Evolutionary conservation across 2,797 vertebrate genomes (phyloP).

Genomic region (Catamblyrhynchus diadema): DNA sequence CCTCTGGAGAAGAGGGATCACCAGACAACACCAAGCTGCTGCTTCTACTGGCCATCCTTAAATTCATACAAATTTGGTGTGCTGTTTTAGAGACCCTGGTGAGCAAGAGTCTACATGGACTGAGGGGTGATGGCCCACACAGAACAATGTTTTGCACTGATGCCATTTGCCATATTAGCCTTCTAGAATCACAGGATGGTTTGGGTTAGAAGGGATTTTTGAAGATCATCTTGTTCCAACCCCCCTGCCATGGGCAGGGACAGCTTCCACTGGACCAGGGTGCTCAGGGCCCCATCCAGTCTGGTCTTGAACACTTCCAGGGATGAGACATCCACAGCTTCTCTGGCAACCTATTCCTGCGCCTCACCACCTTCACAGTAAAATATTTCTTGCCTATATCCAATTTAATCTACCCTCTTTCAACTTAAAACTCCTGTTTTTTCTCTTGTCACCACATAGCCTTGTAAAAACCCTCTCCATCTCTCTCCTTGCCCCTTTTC

Average conservation of each 20-base stretch:
- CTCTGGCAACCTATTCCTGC: neutral
- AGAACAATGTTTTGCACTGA: neutral
- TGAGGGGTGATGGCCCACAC: neutral
- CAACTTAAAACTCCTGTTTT: neutral
- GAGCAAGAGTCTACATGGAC: neutral
- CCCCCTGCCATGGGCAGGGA: fast-evolving
- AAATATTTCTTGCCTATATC: neutral
- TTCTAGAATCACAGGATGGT: neutral
- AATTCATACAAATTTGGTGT: neutral
- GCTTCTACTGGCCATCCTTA: neutral
- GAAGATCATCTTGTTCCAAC: neutral
- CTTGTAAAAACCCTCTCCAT: neutral
- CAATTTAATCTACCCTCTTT: neutral
- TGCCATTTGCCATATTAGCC: neutral
- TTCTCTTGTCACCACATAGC: neutral
- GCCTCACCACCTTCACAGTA: neutral
- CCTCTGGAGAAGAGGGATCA: neutral
- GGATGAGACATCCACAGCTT: neutral
- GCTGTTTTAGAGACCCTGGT: neutral
- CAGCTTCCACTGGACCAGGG: neutral
- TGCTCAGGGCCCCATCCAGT: fast-evolving
- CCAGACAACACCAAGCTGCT: neutral
- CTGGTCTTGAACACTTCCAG: neutral
- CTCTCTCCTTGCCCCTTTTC: neutral
- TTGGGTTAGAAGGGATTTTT: neutral